These are phyloP conservation scores for Betta splendens DNA, from an alignment of 2,797 vertebrate genomes.

Conservation along the genomic window DNA sequence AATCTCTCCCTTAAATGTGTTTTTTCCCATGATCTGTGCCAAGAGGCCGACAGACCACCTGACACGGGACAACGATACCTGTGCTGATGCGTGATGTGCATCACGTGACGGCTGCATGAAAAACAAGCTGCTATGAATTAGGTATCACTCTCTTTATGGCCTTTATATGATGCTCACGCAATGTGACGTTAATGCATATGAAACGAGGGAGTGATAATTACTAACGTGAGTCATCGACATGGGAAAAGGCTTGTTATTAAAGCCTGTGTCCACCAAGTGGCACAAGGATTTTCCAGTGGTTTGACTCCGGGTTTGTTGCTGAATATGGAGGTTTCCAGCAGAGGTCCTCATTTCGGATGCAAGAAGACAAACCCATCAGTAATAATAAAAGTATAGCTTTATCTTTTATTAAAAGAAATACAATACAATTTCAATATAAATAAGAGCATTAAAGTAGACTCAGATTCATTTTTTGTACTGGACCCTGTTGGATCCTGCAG, in stretches of 20 bases:
- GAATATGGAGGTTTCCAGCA: conserved; percentile 27
- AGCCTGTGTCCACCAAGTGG: conserved; percentile 46
- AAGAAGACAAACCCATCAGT: neutral
- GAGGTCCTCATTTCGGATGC: conserved; percentile 26
- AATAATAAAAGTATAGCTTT: neutral
- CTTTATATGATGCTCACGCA: neutral
- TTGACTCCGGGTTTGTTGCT: conserved; percentile 5
- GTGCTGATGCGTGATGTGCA: too few relatives aligned
- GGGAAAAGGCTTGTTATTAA: conserved; percentile 24
- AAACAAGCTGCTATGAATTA: neutral
- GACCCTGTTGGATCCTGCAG: conserved; percentile 15
- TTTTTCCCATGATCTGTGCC: neutral
- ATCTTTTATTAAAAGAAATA: too few relatives aligned
- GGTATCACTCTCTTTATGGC: neutral
- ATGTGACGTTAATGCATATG: neutral
- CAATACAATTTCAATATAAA: too few relatives aligned
- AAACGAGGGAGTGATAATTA: neutral
- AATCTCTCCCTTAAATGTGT: conserved; percentile 14
- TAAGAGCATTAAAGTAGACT: too few relatives aligned
- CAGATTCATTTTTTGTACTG: neutral
- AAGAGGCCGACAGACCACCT: conserved; percentile 12
- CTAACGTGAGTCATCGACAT: too few relatives aligned
- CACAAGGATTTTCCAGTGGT: conserved; percentile 9
- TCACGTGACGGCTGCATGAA: neutral
- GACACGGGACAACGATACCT: conserved; percentile 1